Evolutionary conservation across 1,140 invertebrate genomes (phyloP).

Genomic region (Scaptomyza pallida): DNA sequence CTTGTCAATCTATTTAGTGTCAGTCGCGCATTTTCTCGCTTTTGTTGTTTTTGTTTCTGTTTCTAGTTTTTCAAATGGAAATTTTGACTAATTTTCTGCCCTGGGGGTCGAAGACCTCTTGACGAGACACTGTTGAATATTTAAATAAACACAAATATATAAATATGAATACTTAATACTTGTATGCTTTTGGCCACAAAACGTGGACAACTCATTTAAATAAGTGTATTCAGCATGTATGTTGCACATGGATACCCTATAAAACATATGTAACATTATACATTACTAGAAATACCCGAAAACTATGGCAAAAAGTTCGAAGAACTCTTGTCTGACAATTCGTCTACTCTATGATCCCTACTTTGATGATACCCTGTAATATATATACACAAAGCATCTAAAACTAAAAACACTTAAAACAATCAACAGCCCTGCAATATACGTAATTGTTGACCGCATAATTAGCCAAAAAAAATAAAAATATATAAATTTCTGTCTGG

Average conservation of each 20-base stretch:
- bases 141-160: neutral
- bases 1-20: constrained; percentile 42
- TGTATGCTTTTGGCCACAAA: neutral
- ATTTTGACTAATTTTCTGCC: constrained; percentile 48
- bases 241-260: neutral
- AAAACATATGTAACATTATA: neutral
- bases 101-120: constrained; percentile 45
- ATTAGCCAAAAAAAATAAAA: constrained; percentile 58
- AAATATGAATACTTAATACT: constrained; percentile 29
- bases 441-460: constrained; percentile 44
- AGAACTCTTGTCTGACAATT: neutral
- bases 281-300: no score
- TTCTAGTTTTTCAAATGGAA: no score
- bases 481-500: constrained; percentile 25
- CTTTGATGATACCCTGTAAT: neutral
- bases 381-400: neutral
- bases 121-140: constrained; percentile 6
- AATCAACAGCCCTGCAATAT: constrained; percentile 37
- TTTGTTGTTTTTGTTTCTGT: no score
- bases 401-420: constrained; percentile 37
- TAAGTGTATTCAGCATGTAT: neutral
- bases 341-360: no score
- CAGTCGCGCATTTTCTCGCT: constrained; percentile 43
- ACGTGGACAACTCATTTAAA: neutral
- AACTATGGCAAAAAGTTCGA: no score